A percentile compares a stretch with the other conserved stretches of the same genome.
Conservation (phyloP, 2,113 vertebrate genomes). For the Malurus cyaneus region DNA sequence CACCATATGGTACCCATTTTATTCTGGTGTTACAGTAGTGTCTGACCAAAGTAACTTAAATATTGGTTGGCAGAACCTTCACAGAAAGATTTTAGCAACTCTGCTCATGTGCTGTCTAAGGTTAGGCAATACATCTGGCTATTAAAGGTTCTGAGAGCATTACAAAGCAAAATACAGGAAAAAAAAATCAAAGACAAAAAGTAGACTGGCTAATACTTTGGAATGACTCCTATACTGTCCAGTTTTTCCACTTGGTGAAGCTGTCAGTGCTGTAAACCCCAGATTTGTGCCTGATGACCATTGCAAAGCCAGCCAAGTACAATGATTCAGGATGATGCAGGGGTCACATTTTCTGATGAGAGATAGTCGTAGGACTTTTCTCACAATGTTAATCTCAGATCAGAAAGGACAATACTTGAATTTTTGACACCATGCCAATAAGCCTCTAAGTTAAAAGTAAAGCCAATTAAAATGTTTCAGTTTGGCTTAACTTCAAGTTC, state of each 20-base stretch:
- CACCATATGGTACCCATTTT: slow-evolving; percentile 33
- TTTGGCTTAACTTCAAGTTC: neutral
- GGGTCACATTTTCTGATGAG: neutral
- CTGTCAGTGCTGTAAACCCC: neutral
- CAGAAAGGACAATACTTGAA: neutral
- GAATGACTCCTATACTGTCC: neutral
- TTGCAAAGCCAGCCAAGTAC: neutral
- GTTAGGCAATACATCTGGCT: neutral
- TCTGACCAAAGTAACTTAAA: neutral
- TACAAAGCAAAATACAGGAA: neutral
- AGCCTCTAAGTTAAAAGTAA: neutral
- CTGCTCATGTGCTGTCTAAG: neutral
- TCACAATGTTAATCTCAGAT: neutral
- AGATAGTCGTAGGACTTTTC: neutral
- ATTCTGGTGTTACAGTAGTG: slow-evolving; percentile 27
- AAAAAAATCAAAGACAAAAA: neutral
- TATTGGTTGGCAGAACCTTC: neutral
- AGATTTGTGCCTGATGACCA: neutral
- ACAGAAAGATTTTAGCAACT: neutral
- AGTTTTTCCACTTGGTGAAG: neutral
- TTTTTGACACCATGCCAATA: neutral
- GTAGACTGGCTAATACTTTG: neutral
- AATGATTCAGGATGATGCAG: neutral
- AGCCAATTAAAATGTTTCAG: neutral
- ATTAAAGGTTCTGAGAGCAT: neutral